phyloP scores from a whole-genome alignment of 2,113 vertebrate genomes.

The Callipepla californica region DNA sequence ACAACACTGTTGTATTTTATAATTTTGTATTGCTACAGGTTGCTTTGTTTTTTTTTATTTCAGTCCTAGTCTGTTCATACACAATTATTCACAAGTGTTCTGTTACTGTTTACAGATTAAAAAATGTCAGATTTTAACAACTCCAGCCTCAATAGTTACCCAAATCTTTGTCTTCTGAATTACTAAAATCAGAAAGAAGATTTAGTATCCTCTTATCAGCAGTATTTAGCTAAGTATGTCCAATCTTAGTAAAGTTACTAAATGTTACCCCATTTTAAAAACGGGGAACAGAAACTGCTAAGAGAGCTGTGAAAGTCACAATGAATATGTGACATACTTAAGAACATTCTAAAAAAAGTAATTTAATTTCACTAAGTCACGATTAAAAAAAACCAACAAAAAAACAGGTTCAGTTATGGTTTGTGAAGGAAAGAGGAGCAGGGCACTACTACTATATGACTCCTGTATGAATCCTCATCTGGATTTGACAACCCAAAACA shows the following conservation, averaged over 20 bases:
- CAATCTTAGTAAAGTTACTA: neutral
- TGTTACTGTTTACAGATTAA: conserved; percentile 13
- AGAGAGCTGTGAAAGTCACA: neutral
- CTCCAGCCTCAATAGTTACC: neutral
- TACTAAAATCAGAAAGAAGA: neutral
- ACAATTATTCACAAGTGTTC: conserved; percentile 10
- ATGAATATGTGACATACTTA: neutral
- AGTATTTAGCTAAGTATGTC: neutral
- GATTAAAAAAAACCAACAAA: too few species aligned
- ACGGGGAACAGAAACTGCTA: neutral
- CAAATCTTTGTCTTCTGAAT: neutral
- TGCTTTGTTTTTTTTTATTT: neutral
- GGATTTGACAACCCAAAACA: neutral
- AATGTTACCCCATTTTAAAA: neutral
- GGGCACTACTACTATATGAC: neutral
- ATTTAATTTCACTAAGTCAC: neutral
- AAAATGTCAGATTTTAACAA: neutral
- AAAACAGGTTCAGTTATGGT: too few species aligned
- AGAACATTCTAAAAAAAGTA: neutral
- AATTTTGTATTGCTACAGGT: neutral
- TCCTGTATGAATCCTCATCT: neutral
- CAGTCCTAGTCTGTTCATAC: neutral
- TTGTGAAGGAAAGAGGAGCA: neutral
- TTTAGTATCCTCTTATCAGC: neutral
- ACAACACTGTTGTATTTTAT: neutral